These are phyloP conservation scores for Drosophila yooni DNA, from an alignment of 2,888 invertebrate species.

Conservation along the genomic window DNA sequence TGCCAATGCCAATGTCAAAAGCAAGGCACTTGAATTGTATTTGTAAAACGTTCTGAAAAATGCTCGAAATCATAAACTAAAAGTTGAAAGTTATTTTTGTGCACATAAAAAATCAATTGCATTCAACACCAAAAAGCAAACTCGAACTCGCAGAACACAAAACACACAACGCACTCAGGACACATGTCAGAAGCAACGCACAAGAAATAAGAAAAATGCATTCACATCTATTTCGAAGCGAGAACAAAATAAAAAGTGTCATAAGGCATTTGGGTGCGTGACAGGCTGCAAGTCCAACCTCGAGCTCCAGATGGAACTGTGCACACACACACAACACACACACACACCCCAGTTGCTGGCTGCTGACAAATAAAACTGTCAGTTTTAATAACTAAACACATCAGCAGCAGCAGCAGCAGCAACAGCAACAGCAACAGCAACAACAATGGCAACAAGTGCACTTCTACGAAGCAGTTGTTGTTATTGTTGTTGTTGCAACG, in stretches of 20 bases:
- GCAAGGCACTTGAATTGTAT: constrained; percentile 31
- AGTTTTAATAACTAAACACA: constrained; percentile 79
- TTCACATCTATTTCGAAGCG: constrained; percentile 37
- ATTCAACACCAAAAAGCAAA: constrained; percentile 53
- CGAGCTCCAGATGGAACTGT: constrained; percentile 36
- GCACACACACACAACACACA: constrained; percentile 12
- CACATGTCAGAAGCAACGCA: constrained; percentile 66
- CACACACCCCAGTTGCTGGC: constrained; percentile 22
- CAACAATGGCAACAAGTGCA: constrained; percentile 56
- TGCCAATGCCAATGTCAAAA: constrained; percentile 68
- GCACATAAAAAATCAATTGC: constrained; percentile 69
- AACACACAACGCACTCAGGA: constrained; percentile 50
- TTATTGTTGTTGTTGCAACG: constrained; percentile 27
- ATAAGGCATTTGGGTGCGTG: constrained; percentile 64
- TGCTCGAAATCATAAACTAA: constrained; percentile 23
- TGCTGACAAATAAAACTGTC: constrained; percentile 82
- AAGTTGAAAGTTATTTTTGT: constrained; percentile 60
- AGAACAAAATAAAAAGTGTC: constrained; percentile 69
- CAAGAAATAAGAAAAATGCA: constrained; percentile 35
- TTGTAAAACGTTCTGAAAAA: constrained; percentile 26
- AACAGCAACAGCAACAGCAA: constrained; percentile 36
- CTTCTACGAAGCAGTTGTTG: constrained; percentile 41
- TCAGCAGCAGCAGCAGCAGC: constrained; percentile 38
- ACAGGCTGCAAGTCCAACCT: constrained; percentile 29
- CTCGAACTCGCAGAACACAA: constrained; percentile 32